Conservation (phyloP, 2,797 vertebrate species). For the Tapera naevia region DNA sequence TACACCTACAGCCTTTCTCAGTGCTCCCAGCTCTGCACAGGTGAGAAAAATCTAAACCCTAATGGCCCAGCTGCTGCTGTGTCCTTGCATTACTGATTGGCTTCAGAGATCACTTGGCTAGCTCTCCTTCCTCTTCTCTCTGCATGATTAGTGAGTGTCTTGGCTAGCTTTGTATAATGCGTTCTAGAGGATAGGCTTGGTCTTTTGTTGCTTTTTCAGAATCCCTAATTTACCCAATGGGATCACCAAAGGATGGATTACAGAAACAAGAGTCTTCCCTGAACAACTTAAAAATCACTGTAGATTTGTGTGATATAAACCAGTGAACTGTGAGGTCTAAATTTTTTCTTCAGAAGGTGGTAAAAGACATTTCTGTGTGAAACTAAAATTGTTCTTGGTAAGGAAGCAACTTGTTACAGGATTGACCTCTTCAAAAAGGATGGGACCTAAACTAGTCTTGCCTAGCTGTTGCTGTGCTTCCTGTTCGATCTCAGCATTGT, state of each 20-base stretch:
- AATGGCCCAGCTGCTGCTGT: not conserved
- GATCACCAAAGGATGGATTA: not conserved
- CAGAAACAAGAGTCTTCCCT: not conserved
- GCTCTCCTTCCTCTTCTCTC: not conserved
- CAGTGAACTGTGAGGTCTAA: not conserved
- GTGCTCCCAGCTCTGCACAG: not conserved
- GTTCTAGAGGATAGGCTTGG: not conserved
- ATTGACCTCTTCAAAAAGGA: not conserved
- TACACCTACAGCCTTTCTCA: not conserved
- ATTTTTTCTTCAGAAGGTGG: not conserved
- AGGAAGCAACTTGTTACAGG: rapidly evolving
- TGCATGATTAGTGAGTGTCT: rapidly evolving
- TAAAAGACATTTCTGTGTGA: not conserved
- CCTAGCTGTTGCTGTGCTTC: not conserved
- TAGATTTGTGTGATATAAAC: not conserved
- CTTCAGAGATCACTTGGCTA: not conserved
- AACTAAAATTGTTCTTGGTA: not conserved
- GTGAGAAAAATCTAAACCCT: not conserved
- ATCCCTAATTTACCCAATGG: not conserved
- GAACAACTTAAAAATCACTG: not conserved
- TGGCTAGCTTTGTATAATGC: not conserved
- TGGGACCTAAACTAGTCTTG: not conserved
- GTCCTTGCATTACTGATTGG: not conserved
- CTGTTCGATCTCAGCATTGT: not conserved
- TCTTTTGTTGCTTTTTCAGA: not conserved